These are phyloP conservation scores for Eurytemora carolleeae DNA, from an alignment of 1,140 invertebrate genomes.

Conservation along the genomic window DNA sequence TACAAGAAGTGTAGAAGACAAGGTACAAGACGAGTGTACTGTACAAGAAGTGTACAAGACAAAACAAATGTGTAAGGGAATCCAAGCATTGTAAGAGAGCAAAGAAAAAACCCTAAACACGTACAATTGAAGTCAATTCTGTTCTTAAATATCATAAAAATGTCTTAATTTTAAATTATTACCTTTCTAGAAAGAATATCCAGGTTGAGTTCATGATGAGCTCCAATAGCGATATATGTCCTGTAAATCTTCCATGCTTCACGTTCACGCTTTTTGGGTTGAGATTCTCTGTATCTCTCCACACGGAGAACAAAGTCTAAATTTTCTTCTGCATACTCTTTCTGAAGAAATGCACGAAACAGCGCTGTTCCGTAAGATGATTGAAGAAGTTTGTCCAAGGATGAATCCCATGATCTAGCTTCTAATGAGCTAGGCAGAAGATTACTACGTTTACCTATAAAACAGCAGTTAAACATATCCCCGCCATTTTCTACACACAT, in stretches of 20 bases:
- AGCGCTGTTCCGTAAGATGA: constrained; percentile 7
- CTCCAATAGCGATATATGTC: constrained; percentile 8
- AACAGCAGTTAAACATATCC: too few relatives aligned
- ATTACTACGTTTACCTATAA: too few relatives aligned
- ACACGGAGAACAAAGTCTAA: constrained; percentile 10
- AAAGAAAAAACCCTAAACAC: too few relatives aligned
- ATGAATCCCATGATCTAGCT: neutral
- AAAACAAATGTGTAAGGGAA: too few relatives aligned
- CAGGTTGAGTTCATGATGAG: constrained; percentile 11
- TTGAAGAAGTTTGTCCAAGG: constrained; percentile 2
- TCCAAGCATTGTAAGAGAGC: too few relatives aligned
- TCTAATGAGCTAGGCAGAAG: neutral
- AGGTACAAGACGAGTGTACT: too few relatives aligned
- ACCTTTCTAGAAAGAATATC: constrained; percentile 11
- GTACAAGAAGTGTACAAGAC: too few relatives aligned
- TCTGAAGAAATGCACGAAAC: constrained; percentile 12
- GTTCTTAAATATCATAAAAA: too few relatives aligned
- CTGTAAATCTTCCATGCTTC: constrained; percentile 8
- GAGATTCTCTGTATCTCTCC: constrained; percentile 4
- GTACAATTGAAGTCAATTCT: too few relatives aligned
- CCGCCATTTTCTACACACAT: too few relatives aligned
- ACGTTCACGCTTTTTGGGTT: neutral
- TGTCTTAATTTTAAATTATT: neutral
- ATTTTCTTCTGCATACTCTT: constrained; percentile 14
- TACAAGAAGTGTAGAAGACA: too few relatives aligned